Evolutionary conservation across 1,140 invertebrate genomes (phyloP).

Genomic region (Lepidurus packardi): DNA sequence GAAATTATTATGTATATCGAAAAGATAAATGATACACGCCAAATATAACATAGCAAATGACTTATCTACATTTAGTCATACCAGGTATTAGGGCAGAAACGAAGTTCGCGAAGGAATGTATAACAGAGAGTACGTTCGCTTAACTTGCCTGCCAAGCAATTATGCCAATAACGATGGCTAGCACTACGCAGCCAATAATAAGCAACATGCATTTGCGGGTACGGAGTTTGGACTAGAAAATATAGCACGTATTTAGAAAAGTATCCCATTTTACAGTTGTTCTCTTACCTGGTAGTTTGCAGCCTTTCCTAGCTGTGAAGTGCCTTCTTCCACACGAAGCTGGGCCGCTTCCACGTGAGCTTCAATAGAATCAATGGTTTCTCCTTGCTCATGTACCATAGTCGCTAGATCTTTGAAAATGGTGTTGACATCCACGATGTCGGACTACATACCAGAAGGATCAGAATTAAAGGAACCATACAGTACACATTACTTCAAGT

Average conservation of each 20-base stretch:
- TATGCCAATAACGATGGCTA: slow-evolving; percentile 65
- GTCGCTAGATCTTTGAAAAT: slow-evolving; percentile 83
- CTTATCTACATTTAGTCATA: slow-evolving; percentile 20
- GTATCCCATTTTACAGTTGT: not conserved
- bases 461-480: slow-evolving; percentile 22
- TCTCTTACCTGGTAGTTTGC: slow-evolving; percentile 63
- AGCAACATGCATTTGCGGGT: slow-evolving; percentile 76
- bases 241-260: slow-evolving; percentile 35
- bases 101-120: not conserved
- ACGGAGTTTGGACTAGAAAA: slow-evolving; percentile 69
- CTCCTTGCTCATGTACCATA: slow-evolving; percentile 95
- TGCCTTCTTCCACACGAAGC: slow-evolving; percentile 75
- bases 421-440: slow-evolving; percentile 48
- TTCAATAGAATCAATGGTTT: slow-evolving; percentile 94
- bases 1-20: slow-evolving; percentile 19
- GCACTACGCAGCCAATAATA: slow-evolving; percentile 58
- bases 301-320: slow-evolving; percentile 72
- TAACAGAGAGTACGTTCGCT: not conserved
- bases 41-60: not conserved
- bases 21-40: slow-evolving; percentile 19
- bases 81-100: slow-evolving; percentile 20
- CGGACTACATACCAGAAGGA: slow-evolving; percentile 31
- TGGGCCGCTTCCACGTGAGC: slow-evolving; percentile 87
- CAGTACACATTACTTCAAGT: slow-evolving; percentile 64
- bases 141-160: slow-evolving; percentile 48